A percentile compares a stretch with the other conserved stretches of the same genome.
These are phyloP conservation scores for Hyperopisus bebe DNA, from an alignment of 2,113 vertebrate genomes.

Conservation along the genomic window DNA sequence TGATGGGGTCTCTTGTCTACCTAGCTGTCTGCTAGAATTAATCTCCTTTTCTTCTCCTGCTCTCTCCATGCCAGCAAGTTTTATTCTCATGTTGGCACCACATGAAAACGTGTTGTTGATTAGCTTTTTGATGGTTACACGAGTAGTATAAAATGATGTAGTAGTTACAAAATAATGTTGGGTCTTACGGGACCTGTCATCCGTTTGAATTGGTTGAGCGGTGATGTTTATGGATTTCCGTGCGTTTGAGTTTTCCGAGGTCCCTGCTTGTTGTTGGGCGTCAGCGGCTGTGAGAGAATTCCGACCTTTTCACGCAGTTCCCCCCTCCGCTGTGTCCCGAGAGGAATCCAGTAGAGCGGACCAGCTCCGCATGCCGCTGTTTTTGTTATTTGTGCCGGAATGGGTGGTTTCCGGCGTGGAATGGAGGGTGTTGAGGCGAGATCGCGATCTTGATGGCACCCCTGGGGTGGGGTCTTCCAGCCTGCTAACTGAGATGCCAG, in stretches of 20 bases:
- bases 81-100: neutral
- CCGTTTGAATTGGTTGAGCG: neutral
- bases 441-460: neutral
- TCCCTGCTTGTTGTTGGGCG: slow-evolving; percentile 24
- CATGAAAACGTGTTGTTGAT: neutral
- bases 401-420: slow-evolving; percentile 48
- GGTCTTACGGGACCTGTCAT: neutral
- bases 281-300: slow-evolving; percentile 22
- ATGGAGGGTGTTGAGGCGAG: slow-evolving; percentile 33
- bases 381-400: slow-evolving; percentile 46
- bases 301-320: slow-evolving; percentile 22
- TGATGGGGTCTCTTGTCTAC: neutral
- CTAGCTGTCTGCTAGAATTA: neutral
- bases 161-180: neutral
- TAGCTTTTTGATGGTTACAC: neutral
- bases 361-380: neutral
- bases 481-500: neutral
- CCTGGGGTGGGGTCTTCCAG: slow-evolving; percentile 28
- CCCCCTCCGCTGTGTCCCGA: slow-evolving; percentile 28
- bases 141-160: no score
- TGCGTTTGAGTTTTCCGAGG: slow-evolving; percentile 7
- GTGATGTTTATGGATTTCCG: neutral
- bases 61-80: neutral
- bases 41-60: neutral
- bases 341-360: slow-evolving; percentile 38